A percentile compares a stretch with the other conserved stretches of the same genome.
Conservation (phyloP, 2,113 vertebrate species). For the Phrynocephalus versicolor region DNA sequence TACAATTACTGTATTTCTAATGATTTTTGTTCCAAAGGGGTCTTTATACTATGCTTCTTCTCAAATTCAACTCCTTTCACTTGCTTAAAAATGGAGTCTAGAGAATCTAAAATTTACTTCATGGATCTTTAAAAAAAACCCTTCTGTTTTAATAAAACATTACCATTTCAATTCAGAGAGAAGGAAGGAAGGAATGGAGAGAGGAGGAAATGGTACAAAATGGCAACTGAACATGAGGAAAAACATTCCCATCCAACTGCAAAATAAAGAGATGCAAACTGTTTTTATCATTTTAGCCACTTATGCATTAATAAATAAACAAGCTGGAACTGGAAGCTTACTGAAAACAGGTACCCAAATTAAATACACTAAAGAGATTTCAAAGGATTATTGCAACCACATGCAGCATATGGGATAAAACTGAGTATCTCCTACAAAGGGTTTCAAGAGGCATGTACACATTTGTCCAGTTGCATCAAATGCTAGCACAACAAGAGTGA, state of each 20-base stretch:
- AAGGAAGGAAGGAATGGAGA: neutral
- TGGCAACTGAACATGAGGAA: neutral
- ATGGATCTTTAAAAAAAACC: neutral
- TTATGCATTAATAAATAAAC: constrained; percentile 62
- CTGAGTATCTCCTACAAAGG: constrained; percentile 45
- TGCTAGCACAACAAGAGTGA: constrained; percentile 48
- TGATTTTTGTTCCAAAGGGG: neutral
- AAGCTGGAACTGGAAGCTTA: constrained; percentile 50
- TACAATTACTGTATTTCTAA: neutral
- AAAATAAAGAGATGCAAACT: constrained; percentile 22
- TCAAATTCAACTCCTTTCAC: constrained; percentile 33
- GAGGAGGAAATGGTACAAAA: neutral
- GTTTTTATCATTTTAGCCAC: constrained; percentile 55
- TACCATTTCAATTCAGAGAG: constrained; percentile 31
- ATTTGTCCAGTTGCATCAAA: constrained; percentile 49
- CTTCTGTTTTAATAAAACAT: constrained; percentile 11
- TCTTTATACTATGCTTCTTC: constrained; percentile 61
- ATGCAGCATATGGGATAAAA: constrained; percentile 63
- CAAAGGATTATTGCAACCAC: constrained; percentile 45
- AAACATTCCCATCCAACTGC: constrained; percentile 23
- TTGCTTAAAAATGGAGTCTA: neutral
- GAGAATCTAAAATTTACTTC: neutral
- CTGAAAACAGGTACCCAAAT: constrained; percentile 54
- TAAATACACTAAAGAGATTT: constrained; percentile 41
- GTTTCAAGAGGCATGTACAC: constrained; percentile 33